These are phyloP conservation scores for Strigamia maritima DNA, from an alignment of 2,888 invertebrate genomes.

Conservation along the genomic window DNA sequence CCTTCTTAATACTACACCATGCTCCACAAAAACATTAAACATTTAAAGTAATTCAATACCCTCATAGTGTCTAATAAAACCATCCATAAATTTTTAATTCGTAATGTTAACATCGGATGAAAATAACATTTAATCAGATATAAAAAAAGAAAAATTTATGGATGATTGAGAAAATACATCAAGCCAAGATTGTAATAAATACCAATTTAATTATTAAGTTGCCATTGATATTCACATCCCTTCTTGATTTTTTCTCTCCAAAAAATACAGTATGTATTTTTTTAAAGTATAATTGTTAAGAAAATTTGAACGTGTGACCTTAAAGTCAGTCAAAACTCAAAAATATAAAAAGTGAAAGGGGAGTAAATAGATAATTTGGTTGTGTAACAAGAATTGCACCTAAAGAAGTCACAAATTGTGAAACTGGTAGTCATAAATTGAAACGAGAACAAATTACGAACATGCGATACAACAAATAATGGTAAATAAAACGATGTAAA, in stretches of 20 bases:
- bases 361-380: neutral
- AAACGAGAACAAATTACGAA: neutral
- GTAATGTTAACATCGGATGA: conserved; percentile 7
- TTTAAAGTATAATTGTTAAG: neutral
- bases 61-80: conserved; percentile 22
- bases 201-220: neutral
- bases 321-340: neutral
- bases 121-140: conserved; percentile 21
- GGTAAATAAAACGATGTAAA: neutral
- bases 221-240: neutral
- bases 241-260: neutral
- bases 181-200: neutral
- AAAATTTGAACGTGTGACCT: conserved; percentile 16
- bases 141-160: neutral
- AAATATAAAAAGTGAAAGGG: neutral
- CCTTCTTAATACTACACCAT: neutral
- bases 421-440: conserved; percentile 28
- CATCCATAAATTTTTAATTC: conserved; percentile 18
- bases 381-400: conserved; percentile 12
- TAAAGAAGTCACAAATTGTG: conserved; percentile 12
- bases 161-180: neutral
- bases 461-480: neutral
- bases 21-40: conserved; percentile 19
- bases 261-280: neutral
- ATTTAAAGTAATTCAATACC: conserved; percentile 32